These are phyloP conservation scores for Magallana angulata DNA, from an alignment of 1,140 invertebrate genomes.

Conservation along the genomic window DNA sequence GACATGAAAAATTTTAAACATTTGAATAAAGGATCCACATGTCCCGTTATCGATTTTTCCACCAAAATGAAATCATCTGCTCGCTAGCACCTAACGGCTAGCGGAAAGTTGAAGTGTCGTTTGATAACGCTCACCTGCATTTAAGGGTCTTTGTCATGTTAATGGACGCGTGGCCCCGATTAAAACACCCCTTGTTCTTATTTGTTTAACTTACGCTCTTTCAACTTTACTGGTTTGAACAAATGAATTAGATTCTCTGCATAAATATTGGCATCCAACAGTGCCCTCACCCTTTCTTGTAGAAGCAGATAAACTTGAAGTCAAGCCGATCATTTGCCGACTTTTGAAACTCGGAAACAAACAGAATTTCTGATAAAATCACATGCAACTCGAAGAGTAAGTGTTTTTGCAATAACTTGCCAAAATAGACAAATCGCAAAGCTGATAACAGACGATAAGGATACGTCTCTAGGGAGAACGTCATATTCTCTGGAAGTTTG, in stretches of 20 bases:
- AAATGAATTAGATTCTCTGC: not conserved
- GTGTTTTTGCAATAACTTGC: not conserved
- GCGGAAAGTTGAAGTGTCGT: not conserved
- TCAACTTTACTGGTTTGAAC: conserved; percentile 3
- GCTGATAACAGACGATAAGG: conserved; percentile 18
- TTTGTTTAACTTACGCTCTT: conserved; percentile 12
- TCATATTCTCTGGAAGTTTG: conserved; percentile 22
- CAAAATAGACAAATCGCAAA: conserved; percentile 7
- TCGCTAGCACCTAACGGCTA: not conserved
- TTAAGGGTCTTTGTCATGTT: not conserved
- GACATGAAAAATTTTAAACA: not conserved
- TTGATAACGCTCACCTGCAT: not conserved
- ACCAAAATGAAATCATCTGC: conserved; percentile 33
- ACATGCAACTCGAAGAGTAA: conserved; percentile 4
- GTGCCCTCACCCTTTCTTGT: not conserved
- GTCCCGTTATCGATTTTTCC: conserved; percentile 25
- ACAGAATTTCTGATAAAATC: conserved; percentile 6
- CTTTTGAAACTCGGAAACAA: not conserved
- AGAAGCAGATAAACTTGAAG: not conserved
- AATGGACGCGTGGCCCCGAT: conserved; percentile 29
- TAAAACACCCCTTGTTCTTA: conserved; percentile 15
- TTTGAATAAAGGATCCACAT: conserved; percentile 29
- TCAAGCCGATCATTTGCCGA: not conserved
- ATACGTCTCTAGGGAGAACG: not conserved
- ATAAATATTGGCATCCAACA: not conserved